phyloP scores from a whole-genome alignment of 1,140 invertebrate genomes.

The Sitodiplosis mosellana region DNA sequence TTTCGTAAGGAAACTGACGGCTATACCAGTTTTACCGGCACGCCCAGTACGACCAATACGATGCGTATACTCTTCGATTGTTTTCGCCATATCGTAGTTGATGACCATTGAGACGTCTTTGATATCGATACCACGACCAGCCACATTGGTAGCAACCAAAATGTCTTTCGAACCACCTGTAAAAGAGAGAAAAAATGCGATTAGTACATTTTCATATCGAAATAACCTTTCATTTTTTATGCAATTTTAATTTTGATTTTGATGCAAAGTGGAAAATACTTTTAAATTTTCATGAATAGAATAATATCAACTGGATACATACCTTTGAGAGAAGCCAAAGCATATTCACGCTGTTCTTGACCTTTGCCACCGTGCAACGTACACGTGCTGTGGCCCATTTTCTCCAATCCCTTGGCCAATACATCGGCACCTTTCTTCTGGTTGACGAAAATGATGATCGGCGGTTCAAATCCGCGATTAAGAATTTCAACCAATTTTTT shows the following conservation, averaged over 20 bases:
- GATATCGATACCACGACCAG: slow-evolving; percentile 95
- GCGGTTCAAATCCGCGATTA: slow-evolving; percentile 75
- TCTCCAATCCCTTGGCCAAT: slow-evolving; percentile 89
- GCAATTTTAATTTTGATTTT: no score
- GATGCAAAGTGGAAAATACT: no score
- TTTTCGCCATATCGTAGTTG: slow-evolving; percentile 99
- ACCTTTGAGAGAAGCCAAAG: slow-evolving; percentile 81
- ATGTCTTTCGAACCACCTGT: slow-evolving; percentile 80
- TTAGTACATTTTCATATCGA: no score
- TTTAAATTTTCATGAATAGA: no score
- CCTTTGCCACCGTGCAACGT: slow-evolving; percentile 99
- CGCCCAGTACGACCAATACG: slow-evolving; percentile 97
- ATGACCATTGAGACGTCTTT: slow-evolving; percentile 97
- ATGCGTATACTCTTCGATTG: slow-evolving; percentile 98
- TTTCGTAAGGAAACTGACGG: slow-evolving; percentile 92
- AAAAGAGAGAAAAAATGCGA: no score
- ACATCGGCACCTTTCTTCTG: slow-evolving; percentile 99
- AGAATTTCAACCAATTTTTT: slow-evolving; percentile 76
- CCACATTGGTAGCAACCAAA: slow-evolving; percentile 98
- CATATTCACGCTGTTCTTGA: slow-evolving; percentile 98
- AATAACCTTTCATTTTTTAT: no score
- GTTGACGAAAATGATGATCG: slow-evolving; percentile 99
- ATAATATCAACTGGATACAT: no score
- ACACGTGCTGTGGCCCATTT: slow-evolving; percentile 90
- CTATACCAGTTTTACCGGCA: slow-evolving; percentile 92